A percentile compares a stretch with the other conserved stretches of the same genome.
Conservation (phyloP, 2,888 invertebrate species). For the Capitulum mitella region DNA sequence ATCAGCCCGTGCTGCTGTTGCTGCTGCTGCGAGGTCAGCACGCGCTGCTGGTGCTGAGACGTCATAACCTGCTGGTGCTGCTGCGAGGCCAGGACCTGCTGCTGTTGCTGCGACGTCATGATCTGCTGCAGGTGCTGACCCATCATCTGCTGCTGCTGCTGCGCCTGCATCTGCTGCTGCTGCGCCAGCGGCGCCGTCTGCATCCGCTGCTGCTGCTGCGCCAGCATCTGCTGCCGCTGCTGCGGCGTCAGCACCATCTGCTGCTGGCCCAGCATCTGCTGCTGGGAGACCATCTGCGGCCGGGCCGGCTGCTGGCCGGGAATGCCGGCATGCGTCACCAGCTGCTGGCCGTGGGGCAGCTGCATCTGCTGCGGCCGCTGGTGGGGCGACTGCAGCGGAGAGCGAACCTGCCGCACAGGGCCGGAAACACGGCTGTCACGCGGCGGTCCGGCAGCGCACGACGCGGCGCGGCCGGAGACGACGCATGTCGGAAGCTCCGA, state of each 20-base stretch:
- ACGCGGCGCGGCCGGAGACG: too few relatives aligned
- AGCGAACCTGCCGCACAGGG: conserved; percentile 56
- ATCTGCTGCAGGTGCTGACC: conserved; percentile 48
- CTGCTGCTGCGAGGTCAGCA: background rate
- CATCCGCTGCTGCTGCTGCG: conserved; percentile 65
- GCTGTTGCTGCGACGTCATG: conserved; percentile 13
- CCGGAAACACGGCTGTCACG: conserved; percentile 49
- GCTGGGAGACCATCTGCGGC: conserved; percentile 31
- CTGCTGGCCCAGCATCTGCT: conserved; percentile 29
- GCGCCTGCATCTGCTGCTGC: conserved; percentile 69
- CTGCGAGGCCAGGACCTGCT: background rate
- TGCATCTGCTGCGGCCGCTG: conserved; percentile 39
- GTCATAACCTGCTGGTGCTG: background rate
- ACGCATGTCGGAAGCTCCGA: conserved; percentile 47
- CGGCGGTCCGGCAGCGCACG: background rate
- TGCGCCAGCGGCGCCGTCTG: conserved; percentile 61
- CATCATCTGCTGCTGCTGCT: conserved; percentile 59
- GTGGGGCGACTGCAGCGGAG: conserved; percentile 42
- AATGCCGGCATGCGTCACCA: too few relatives aligned
- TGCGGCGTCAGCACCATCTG: conserved; percentile 58
- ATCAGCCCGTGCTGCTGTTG: background rate
- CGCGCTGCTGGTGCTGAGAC: background rate
- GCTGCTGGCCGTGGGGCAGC: conserved; percentile 30
- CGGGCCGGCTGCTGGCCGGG: conserved; percentile 31
- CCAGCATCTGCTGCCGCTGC: conserved; percentile 73